Evolutionary conservation across 2,797 vertebrate genomes (phyloP).

Genomic region (Enteromius afrohamiltoni): DNA sequence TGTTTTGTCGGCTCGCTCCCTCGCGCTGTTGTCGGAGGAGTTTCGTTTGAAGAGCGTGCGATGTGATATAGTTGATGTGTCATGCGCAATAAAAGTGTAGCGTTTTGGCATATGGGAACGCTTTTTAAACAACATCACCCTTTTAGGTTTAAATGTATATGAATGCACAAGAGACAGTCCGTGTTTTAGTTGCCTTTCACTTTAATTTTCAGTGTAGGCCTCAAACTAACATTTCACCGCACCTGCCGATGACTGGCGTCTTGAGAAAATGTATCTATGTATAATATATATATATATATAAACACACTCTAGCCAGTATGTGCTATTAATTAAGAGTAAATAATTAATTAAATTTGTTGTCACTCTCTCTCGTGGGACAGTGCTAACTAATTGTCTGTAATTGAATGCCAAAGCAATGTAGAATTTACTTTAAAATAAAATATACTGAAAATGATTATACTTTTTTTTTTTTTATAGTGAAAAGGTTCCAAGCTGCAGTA

Average conservation of each 20-base stretch:
- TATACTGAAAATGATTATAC: too few species aligned
- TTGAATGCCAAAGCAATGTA: background rate
- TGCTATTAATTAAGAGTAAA: background rate
- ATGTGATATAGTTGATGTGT: constrained; percentile 35
- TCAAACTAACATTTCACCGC: background rate
- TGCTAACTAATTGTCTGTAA: background rate
- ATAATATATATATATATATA: too few species aligned
- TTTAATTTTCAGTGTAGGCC: background rate
- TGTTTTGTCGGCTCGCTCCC: constrained; percentile 32
- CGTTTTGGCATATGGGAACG: background rate
- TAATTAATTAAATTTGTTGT: too few species aligned
- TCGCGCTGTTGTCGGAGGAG: constrained; percentile 23
- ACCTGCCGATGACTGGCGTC: background rate
- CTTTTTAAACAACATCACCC: background rate
- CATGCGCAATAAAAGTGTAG: constrained; percentile 22
- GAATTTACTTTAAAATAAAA: too few species aligned
- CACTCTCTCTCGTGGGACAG: too few species aligned
- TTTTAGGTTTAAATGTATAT: background rate
- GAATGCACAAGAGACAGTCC: background rate
- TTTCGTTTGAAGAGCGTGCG: constrained; percentile 38
- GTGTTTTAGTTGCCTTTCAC: background rate
- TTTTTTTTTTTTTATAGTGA: background rate
- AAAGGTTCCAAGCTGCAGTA: background rate
- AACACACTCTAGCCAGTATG: too few species aligned
- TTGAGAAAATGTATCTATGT: background rate